Percentiles rank a stretch among this genome's conserved stretches.
phyloP scores from a whole-genome alignment of 2,113 vertebrate species.

The Menura novaehollandiae region DNA sequence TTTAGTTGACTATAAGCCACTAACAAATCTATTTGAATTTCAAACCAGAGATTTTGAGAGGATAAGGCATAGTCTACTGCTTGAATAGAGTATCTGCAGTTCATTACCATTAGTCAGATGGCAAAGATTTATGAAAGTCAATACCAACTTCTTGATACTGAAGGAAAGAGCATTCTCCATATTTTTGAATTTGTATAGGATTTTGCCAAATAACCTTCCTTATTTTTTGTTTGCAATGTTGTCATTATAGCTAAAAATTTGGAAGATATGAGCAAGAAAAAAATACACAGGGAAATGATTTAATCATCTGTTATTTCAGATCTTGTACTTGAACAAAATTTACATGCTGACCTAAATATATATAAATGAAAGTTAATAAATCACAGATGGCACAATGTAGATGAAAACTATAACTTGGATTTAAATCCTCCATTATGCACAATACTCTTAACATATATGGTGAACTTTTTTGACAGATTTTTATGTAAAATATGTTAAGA shows the following conservation, averaged over 20 bases:
- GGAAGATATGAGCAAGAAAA: neutral
- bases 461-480: neutral
- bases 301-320: neutral
- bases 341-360: neutral
- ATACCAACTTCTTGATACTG: neutral
- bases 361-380: neutral
- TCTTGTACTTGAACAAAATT: neutral
- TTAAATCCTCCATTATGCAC: neutral
- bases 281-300: neutral
- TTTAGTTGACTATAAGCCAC: neutral
- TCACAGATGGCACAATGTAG: neutral
- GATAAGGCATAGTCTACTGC: neutral
- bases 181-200: neutral
- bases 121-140: neutral
- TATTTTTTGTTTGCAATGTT: neutral
- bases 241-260: neutral
- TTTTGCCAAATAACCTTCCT: neutral
- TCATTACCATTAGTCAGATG: neutral
- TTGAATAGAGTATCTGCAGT: neutral
- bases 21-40: neutral
- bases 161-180: neutral
- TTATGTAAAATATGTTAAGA: neutral
- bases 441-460: neutral
- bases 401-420: neutral
- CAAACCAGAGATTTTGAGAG: neutral